Evolutionary conservation across 1,140 invertebrate species (phyloP), one percentile per base, ranked within the genome.

Genomic region (Chymomyza costata): DNA sequence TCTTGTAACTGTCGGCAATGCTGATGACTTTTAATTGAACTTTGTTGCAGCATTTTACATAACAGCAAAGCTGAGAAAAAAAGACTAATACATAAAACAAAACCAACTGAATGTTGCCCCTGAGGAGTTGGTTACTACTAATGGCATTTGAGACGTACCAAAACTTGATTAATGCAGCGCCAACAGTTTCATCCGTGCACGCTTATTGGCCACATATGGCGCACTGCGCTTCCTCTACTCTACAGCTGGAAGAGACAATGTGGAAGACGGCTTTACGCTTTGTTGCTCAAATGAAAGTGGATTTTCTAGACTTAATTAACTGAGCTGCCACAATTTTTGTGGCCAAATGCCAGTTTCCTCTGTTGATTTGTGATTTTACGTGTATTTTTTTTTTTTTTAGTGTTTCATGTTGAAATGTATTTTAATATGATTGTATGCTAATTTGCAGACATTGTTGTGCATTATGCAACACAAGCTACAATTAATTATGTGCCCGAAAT

Each of bases 401-500:
- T 63, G 56, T 8, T 3, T 8, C 21, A 3, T 66, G 67, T 62
- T 58, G 65, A 70, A 73, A 73, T 73, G 50, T 67, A 30, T 73
- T 73, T 73, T 59, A 73, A 67, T 63, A 64, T 73, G 68, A 73
- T 73, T 73, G 69, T 73, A 73, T 73, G 64, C 69, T 67, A 73
- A 73, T 73, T 64, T 67, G 51, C 52, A 71, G 62, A 56, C 47
- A 18, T 32, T 25, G 46, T 58, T 46, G 21, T 47, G 28, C 40
- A 59, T 67, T 67, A 62, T 67, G 65, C 57, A 67, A 65, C 52
- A 30, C 32, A 14, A 46, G 35, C 25, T n/a, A n/a, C n/a, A n/a
- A n/a, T n/a, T n/a, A n/a, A n/a, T n/a, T n/a, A n/a, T n/a, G n/a
- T n/a, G n/a, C n/a, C n/a, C n/a, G n/a, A n/a, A n/a, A n/a, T n/a